Percentiles rank a stretch among this genome's conserved stretches.
These are phyloP conservation scores for Paedocypris micromegethes DNA, from an alignment of 2,797 vertebrate genomes.

Conservation along the genomic window DNA sequence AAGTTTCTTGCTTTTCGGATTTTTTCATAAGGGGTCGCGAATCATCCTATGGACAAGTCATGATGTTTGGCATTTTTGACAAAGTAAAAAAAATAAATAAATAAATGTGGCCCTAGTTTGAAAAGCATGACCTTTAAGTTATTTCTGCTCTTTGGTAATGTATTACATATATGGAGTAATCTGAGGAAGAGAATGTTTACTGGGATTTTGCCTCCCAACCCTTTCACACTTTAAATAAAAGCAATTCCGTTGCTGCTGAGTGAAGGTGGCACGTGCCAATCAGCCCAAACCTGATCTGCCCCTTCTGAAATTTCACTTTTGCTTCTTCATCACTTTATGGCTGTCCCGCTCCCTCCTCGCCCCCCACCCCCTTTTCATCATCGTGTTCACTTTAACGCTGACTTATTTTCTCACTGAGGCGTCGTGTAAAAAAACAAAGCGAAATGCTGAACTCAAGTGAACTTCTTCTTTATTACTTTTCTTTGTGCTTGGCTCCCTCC, in stretches of 20 bases:
- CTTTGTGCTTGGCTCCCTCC: constrained; percentile 20
- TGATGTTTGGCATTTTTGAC: too few species aligned
- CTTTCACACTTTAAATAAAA: constrained; percentile 26
- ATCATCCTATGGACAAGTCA: too few species aligned
- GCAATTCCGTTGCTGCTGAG: constrained; percentile 35
- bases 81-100: too few species aligned
- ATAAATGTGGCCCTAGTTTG: constrained; percentile 17
- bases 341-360: constrained; percentile 13
- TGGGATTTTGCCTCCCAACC: constrained; percentile 27
- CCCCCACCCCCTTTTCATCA: constrained; percentile 32
- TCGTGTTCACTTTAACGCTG: constrained; percentile 40
- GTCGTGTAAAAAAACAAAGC: constrained; percentile 26
- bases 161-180: constrained; percentile 31
- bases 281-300: constrained; percentile 35
- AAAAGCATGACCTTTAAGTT: constrained; percentile 29
- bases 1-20: too few species aligned
- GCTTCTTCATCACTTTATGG: constrained; percentile 29
- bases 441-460: constrained; percentile 45
- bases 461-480: constrained; percentile 50
- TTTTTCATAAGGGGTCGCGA: too few species aligned
- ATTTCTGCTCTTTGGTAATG: constrained; percentile 33
- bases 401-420: constrained; percentile 48
- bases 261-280: constrained; percentile 36
- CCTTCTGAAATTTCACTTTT: constrained; percentile 30
- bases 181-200: constrained; percentile 39